Conservation (phyloP, 2,888 invertebrate species). For the Lathronympha strigana region DNA sequence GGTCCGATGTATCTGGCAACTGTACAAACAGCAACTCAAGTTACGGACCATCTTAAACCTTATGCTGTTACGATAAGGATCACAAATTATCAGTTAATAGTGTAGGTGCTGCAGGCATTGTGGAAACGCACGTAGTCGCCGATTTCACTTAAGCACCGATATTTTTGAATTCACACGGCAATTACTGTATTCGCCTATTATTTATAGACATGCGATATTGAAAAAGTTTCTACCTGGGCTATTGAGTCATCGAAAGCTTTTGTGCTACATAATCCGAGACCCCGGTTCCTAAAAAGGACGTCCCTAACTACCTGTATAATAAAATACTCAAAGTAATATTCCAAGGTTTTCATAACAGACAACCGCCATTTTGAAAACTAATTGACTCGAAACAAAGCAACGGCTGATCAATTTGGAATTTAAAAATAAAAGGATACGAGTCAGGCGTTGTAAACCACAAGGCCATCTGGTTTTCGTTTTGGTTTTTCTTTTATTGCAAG, state of each 20-base stretch:
- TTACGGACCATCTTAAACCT: too few relatives aligned
- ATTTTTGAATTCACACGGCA: constrained; percentile 45
- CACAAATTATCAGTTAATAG: too few relatives aligned
- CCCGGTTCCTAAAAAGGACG: constrained; percentile 49
- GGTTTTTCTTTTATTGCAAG: constrained; percentile 47
- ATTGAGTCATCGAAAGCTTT: constrained; percentile 61
- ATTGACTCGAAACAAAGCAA: constrained; percentile 38
- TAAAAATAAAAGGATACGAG: constrained; percentile 49
- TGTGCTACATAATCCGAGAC: constrained; percentile 58
- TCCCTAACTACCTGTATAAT: constrained; percentile 32
- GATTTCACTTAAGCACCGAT: constrained; percentile 41
- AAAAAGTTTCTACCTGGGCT: constrained; percentile 60
- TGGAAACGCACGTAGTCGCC: constrained; percentile 26
- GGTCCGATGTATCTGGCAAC: too few relatives aligned
- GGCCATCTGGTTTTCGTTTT: constrained; percentile 60
- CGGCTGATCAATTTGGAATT: constrained; percentile 47
- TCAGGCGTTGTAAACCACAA: constrained; percentile 51
- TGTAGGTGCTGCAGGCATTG: constrained; percentile 24
- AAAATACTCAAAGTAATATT: constrained; percentile 6
- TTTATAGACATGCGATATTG: constrained; percentile 43
- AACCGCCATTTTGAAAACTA: constrained; percentile 15
- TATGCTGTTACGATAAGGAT: too few relatives aligned
- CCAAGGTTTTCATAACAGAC: neutral
- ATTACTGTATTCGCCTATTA: constrained; percentile 45
- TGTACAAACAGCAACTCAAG: too few relatives aligned